phyloP scores from a whole-genome alignment of 1,140 invertebrate genomes.

The Pseudomyrmex dendroicus region DNA sequence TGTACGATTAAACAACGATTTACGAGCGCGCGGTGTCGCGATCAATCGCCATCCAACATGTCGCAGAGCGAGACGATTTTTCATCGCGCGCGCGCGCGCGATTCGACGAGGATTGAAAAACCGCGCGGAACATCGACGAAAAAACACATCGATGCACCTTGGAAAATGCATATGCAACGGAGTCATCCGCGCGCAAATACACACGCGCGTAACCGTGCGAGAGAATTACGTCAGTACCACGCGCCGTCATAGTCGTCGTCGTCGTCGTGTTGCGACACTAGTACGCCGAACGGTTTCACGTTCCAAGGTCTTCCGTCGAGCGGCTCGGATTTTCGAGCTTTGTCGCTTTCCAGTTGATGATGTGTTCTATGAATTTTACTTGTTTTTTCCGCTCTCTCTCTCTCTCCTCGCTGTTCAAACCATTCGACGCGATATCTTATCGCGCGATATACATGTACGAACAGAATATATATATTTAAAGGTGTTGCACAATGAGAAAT shows the following conservation, averaged over 20 bases:
- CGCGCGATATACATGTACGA: neutral
- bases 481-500: neutral
- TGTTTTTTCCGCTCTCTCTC: neutral
- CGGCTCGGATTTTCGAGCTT: slow-evolving; percentile 51
- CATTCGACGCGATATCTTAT: slow-evolving; percentile 30
- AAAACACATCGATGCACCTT: neutral
- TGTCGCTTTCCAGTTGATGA: neutral
- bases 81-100: too few species aligned
- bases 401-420: too few species aligned
- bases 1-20: neutral
- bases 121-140: neutral
- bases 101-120: neutral
- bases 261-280: slow-evolving; percentile 70
- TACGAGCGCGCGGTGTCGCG: too few species aligned
- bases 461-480: neutral
- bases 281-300: slow-evolving; percentile 60
- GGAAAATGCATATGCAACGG: neutral
- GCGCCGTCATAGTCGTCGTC: neutral
- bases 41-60: too few species aligned
- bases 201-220: slow-evolving; percentile 41
- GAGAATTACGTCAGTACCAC: slow-evolving; percentile 67
- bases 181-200: neutral
- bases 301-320: slow-evolving; percentile 64
- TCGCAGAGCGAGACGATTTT: too few species aligned
- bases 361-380: neutral